Percentiles rank a stretch among this genome's conserved stretches.
Conservation (phyloP, 2,888 invertebrate genomes). For the Stenurella melanura region DNA sequence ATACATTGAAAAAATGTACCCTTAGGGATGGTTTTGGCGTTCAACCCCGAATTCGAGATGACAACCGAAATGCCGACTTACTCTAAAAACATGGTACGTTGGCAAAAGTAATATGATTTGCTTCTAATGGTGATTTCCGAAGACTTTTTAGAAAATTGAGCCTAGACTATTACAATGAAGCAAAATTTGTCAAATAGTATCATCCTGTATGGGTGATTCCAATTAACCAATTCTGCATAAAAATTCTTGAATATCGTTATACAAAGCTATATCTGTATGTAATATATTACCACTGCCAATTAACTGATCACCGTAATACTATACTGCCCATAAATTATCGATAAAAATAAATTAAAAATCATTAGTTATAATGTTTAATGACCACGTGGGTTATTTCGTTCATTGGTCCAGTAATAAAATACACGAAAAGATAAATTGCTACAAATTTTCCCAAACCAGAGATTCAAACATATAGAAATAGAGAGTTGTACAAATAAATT, state of each 20-base stretch:
- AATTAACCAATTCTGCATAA: neutral
- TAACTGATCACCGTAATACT: neutral
- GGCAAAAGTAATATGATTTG: too few relatives aligned
- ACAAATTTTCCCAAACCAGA: slow-evolving; percentile 47
- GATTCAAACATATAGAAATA: slow-evolving; percentile 62
- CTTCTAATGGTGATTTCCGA: too few relatives aligned
- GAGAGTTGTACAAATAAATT: slow-evolving; percentile 68
- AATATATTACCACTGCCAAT: neutral
- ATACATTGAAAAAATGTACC: too few relatives aligned
- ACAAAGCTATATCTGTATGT: neutral
- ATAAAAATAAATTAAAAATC: slow-evolving; percentile 45
- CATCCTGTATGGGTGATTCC: too few relatives aligned
- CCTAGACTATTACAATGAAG: too few relatives aligned
- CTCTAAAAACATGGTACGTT: too few relatives aligned
- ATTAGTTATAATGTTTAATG: slow-evolving; percentile 45
- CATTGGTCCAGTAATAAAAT: slow-evolving; percentile 45
- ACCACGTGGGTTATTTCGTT: slow-evolving; percentile 42
- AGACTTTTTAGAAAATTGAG: too few relatives aligned
- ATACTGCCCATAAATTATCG: slow-evolving; percentile 27
- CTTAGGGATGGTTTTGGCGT: too few relatives aligned
- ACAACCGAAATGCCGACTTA: too few relatives aligned
- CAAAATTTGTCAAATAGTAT: too few relatives aligned
- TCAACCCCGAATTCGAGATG: too few relatives aligned
- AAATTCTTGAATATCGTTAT: neutral
- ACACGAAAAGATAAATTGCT: slow-evolving; percentile 38